Evolutionary conservation across 2,113 vertebrate genomes (phyloP), one percentile per base, ranked within the genome.

Genomic region (Osmerus mordax): DNA sequence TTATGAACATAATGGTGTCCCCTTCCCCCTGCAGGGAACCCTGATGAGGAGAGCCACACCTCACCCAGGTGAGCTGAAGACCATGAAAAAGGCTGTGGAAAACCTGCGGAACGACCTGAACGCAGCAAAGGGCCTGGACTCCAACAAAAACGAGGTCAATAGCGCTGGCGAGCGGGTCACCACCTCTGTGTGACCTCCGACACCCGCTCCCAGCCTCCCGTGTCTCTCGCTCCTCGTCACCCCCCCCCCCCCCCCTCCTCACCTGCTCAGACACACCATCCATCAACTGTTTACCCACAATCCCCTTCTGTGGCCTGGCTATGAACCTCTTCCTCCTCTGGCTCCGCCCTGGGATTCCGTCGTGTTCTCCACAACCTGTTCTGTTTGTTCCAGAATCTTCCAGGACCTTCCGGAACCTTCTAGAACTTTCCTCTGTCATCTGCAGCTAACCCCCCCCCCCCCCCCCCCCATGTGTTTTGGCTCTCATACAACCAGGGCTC

Each of bases 121-220:
- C 23, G 95, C 96, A 74, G 96, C 97, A 92, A 98, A 96, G 93
- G 95, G 91, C 93, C 92, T 99, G 95, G 97, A 99, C 91, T 96
- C 97, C 91, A 99, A 98, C 94, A 99, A 98, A 94, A 99, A 99
- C 2, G 94, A 99, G 94, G 95, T 99, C 95, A 98, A 96, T 93
- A 98, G 96, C 28, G 89, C 95, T 92, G 82, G 93, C 87, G 95
- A 97, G 91, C 94, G 92, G 89, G 93, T 98, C 92, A 98, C 96
- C 90, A 98, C 97, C 74, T 97, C 97, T 18, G 97, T 99, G 91
- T 99, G 96, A 95, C 91, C 92, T 94, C 90, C 83, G 66, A 83
- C 83, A 91, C 80, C 56, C 77, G 81, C 81, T 86, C 87, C 41
- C 41, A 90, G 89, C 94, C 95, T 94, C 93, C 91, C 84, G 88